Evolutionary conservation across 2,888 invertebrate genomes (phyloP).

Genomic region (Drosophila neonasuta): DNA sequence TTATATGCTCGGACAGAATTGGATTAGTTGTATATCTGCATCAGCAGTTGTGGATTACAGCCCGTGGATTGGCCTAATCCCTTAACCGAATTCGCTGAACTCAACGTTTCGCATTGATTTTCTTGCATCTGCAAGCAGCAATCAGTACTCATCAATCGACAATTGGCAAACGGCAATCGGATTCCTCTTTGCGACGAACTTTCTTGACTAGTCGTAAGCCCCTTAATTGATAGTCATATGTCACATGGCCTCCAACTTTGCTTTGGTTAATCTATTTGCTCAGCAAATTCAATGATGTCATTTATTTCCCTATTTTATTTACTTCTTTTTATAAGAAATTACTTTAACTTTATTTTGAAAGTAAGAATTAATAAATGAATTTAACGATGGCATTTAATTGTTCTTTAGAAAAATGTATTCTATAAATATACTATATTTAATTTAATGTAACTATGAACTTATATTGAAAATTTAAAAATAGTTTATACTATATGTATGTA

Average conservation of each 20-base stretch:
- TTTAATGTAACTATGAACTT: no score
- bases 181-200: not conserved
- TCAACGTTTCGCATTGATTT: conserved; percentile 59
- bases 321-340: no score
- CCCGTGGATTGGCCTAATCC: conserved; percentile 61
- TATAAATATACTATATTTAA: no score
- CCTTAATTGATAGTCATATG: conserved; percentile 23
- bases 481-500: no score
- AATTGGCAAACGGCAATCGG: conserved; percentile 17
- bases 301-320: no score
- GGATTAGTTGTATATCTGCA: conserved; percentile 55
- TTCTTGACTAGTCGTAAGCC: not conserved
- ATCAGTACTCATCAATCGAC: conserved; percentile 10
- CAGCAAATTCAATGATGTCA: not conserved
- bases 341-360: no score
- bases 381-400: no score
- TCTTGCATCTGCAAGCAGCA: not conserved
- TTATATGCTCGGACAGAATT: conserved; percentile 58
- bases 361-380: no score
- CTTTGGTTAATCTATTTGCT: not conserved
- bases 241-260: not conserved
- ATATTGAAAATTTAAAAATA: no score
- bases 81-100: conserved; percentile 46
- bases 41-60: conserved; percentile 51
- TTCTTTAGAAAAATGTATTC: no score